A percentile compares a stretch with the other conserved stretches of the same genome.
phyloP scores from a whole-genome alignment of 1,140 invertebrate species.

The Hetaerina americana region DNA sequence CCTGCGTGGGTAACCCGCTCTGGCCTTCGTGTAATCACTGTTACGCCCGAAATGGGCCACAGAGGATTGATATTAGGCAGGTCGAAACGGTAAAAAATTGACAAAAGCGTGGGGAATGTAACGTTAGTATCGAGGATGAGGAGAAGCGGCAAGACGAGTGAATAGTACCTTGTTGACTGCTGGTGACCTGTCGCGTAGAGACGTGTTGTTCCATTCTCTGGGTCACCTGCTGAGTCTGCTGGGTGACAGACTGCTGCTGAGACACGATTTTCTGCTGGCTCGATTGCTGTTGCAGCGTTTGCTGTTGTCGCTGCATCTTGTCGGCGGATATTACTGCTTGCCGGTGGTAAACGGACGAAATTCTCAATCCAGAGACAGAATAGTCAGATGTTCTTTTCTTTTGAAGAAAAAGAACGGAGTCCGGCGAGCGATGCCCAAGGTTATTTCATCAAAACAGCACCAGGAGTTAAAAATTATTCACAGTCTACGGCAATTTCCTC shows the following conservation, averaged over 20 bases:
- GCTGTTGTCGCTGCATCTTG: conserved; percentile 43
- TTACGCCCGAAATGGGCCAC: too few species aligned
- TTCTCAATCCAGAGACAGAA: not conserved
- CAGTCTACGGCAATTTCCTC: conserved; percentile 3
- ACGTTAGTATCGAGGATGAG: too few species aligned
- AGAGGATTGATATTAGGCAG: too few species aligned
- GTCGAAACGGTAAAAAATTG: too few species aligned
- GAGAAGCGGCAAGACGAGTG: too few species aligned
- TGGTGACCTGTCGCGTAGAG: conserved; percentile 55
- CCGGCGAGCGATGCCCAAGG: not conserved
- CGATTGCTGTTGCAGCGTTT: conserved; percentile 35
- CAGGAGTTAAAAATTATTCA: conserved; percentile 8
- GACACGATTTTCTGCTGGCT: conserved; percentile 25
- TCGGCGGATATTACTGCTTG: conserved; percentile 21
- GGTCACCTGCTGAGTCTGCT: conserved; percentile 25
- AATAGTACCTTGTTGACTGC: conserved; percentile 43
- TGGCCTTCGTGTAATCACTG: too few species aligned
- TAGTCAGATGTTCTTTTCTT: not conserved
- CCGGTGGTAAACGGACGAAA: not conserved
- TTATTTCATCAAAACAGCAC: not conserved
- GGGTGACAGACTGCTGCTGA: conserved; percentile 28
- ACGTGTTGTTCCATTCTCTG: conserved; percentile 53
- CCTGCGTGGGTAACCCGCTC: not conserved
- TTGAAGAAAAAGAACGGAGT: not conserved
- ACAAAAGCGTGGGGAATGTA: too few species aligned